Evolutionary conservation across 2,888 invertebrate species (phyloP).

Genomic region (Andrena trimmerana): DNA sequence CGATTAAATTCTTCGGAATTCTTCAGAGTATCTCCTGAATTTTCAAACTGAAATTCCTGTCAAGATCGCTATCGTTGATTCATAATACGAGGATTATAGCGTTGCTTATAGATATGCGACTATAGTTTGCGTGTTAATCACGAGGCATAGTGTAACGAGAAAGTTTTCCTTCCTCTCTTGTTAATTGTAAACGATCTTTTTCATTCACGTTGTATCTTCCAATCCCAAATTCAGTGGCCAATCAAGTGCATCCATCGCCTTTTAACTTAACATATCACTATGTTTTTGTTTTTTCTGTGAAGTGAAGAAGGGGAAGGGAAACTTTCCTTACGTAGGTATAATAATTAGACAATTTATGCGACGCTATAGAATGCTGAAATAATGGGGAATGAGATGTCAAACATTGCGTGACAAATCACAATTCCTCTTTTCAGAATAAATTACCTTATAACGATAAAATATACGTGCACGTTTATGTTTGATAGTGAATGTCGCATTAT

Average conservation of each 20-base stretch:
- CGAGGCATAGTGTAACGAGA: conserved; percentile 36
- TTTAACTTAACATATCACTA: not conserved
- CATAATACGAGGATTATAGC: conserved; percentile 24
- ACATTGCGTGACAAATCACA: conserved; percentile 41
- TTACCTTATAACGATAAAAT: conserved; percentile 28
- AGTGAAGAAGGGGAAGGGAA: not conserved
- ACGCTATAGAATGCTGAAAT: conserved; percentile 18
- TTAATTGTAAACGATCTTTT: conserved; percentile 8
- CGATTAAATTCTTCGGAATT: conserved; percentile 7
- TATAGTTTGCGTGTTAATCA: conserved; percentile 44
- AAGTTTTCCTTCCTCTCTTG: conserved; percentile 54
- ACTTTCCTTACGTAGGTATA: not conserved
- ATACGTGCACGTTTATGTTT: conserved; percentile 14
- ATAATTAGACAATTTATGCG: not conserved
- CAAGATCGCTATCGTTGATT: conserved; percentile 43
- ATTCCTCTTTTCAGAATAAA: conserved; percentile 37
- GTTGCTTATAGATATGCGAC: not conserved
- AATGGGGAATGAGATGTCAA: not conserved
- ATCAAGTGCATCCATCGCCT: not conserved
- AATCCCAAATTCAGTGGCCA: not conserved
- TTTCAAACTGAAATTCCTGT: conserved; percentile 23
- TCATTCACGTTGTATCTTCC: not conserved
- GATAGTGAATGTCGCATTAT: conserved; percentile 20
- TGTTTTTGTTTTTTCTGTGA: no score
- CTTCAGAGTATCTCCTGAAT: conserved; percentile 3